phyloP scores from a whole-genome alignment of 2,888 invertebrate genomes.

The Selenia dentaria region DNA sequence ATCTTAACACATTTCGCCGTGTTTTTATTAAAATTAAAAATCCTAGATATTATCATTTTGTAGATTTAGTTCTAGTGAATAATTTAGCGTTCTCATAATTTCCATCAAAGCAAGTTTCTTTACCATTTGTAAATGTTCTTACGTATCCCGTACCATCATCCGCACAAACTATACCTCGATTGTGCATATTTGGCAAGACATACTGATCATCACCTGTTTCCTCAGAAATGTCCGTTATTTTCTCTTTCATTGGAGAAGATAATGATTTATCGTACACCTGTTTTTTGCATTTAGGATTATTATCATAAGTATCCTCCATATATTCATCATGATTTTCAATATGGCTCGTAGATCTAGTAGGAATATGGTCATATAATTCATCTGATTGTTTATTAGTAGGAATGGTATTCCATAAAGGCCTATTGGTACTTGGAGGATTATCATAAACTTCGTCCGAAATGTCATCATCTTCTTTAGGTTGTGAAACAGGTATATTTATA shows the following conservation, averaged over 20 bases:
- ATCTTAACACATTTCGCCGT: no score
- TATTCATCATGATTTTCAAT: no score
- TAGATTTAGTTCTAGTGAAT: neutral
- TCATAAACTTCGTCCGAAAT: neutral
- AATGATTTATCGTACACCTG: neutral
- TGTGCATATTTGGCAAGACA: conserved; percentile 6
- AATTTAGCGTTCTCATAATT: conserved; percentile 9
- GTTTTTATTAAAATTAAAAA: no score
- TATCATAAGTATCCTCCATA: neutral
- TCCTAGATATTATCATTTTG: no score
- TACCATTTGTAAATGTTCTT: neutral
- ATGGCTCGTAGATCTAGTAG: no score
- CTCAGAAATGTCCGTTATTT: neutral
- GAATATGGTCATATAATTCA: no score
- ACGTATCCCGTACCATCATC: conserved; percentile 5
- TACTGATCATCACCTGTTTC: conserved; percentile 9
- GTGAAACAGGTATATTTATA: conserved; percentile 3
- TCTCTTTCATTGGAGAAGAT: no score
- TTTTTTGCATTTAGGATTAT: neutral
- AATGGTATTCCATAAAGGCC: neutral
- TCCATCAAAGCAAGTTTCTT: conserved; percentile 4
- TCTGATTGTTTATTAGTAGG: no score
- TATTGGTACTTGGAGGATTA: conserved; percentile 6
- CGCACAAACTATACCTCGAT: neutral
- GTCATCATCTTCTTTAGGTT: neutral